Percentiles rank a stretch among this genome's conserved stretches.
phyloP scores from a whole-genome alignment of 1,140 invertebrate species.

The Leptopilina clavipes region DNA sequence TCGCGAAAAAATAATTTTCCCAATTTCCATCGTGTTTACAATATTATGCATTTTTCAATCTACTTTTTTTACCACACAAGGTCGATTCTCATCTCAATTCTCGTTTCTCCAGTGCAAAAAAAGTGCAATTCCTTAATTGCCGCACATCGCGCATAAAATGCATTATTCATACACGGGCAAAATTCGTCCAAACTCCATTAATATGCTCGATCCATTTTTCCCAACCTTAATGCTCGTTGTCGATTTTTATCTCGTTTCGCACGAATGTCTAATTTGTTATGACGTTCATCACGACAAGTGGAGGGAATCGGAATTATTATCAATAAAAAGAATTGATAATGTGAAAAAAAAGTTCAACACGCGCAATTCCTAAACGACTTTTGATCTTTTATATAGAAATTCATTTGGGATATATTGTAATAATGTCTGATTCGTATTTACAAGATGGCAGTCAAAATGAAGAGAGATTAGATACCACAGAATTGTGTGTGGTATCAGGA shows the following conservation, averaged over 20 bases:
- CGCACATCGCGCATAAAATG: background rate
- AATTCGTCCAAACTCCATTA: constrained; percentile 15
- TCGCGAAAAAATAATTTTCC: no score
- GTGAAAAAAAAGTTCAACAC: no score
- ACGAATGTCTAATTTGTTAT: constrained; percentile 24
- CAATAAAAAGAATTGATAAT: background rate
- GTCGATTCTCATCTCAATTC: background rate
- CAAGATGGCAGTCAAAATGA: constrained; percentile 58
- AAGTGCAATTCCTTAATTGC: background rate
- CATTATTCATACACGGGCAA: background rate
- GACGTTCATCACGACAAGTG: constrained; percentile 21
- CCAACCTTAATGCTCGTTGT: constrained; percentile 19
- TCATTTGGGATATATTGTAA: no score
- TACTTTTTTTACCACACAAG: background rate
- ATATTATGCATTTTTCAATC: no score
- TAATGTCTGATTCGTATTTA: constrained; percentile 1
- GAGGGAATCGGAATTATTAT: background rate
- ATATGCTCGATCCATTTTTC: constrained; percentile 30
- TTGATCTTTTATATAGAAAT: no score
- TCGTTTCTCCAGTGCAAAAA: background rate
- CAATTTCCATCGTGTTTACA: no score
- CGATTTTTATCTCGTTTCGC: constrained; percentile 10
- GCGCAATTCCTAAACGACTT: no score
- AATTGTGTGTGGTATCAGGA: background rate
- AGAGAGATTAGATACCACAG: constrained; percentile 52